These are phyloP conservation scores for Montipora capricornis DNA, from an alignment of 64 coral and sea anemone species.

Conservation along the genomic window DNA sequence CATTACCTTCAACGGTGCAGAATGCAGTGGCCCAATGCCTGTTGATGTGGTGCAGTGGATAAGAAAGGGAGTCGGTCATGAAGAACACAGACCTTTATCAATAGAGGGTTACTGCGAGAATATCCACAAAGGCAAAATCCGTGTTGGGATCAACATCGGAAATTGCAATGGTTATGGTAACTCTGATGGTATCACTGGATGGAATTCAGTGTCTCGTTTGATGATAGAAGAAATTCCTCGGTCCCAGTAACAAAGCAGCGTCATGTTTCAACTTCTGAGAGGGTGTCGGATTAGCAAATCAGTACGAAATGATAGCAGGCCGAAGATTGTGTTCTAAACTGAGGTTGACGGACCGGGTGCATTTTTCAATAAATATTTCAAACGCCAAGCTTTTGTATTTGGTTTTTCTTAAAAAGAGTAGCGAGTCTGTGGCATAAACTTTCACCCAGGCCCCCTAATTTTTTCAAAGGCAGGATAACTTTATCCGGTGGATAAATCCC, in stretches of 20 bases:
- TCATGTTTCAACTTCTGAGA: neutral
- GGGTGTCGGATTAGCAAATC: no score
- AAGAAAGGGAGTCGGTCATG: neutral
- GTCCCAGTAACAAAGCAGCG: neutral
- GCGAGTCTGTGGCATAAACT: no score
- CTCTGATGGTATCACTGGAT: neutral
- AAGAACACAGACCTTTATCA: neutral
- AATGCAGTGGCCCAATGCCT: slow-evolving; percentile 10
- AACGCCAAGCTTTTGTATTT: no score
- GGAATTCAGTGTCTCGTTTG: slow-evolving; percentile 19
- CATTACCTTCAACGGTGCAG: slow-evolving; percentile 19
- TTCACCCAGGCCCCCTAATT: no score
- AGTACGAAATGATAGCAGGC: no score
- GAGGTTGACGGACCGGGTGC: no score
- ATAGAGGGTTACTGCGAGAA: slow-evolving; percentile 28
- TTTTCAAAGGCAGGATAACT: no score
- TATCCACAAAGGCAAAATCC: slow-evolving; percentile 28
- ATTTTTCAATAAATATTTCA: no score
- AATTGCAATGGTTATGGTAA: neutral
- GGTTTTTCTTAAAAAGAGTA: no score
- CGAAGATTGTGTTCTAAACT: no score
- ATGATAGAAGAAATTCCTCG: slow-evolving; percentile 30
- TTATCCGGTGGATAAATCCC: no score
- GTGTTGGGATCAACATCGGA: slow-evolving; percentile 34
- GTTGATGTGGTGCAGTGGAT: neutral